Evolutionary conservation across 23 tunicate genomes (phyloP).

Genomic region (Ciona savignyi): DNA sequence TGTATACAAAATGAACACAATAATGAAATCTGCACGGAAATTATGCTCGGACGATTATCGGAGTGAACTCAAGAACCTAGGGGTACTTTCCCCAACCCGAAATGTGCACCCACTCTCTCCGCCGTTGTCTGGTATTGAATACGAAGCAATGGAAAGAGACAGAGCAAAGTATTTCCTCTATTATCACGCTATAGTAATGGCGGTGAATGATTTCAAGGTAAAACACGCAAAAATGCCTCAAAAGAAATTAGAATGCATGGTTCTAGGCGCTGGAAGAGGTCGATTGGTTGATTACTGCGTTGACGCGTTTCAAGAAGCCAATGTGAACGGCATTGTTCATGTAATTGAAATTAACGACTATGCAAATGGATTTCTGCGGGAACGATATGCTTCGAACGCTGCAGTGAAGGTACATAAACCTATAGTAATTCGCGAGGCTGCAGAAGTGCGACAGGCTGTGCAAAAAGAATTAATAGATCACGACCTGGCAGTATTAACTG

Average conservation of each 20-base stretch:
- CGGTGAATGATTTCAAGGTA: constrained; percentile 14
- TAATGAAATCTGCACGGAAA: constrained; percentile 18
- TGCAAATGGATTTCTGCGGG: constrained; percentile 23
- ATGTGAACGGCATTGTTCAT: constrained; percentile 26
- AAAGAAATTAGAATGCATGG: constrained; percentile 8
- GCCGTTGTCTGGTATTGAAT: constrained; percentile 51
- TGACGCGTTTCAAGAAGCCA: constrained; percentile 26
- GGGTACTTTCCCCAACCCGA: constrained; percentile 58
- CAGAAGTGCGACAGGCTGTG: constrained; percentile 20
- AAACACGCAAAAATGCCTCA: neutral
- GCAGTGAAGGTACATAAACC: constrained; percentile 29
- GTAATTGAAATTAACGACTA: constrained; percentile 45
- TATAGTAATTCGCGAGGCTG: constrained; percentile 24
- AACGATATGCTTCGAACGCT: constrained; percentile 10
- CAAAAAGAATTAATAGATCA: neutral
- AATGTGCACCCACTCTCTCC: constrained; percentile 65
- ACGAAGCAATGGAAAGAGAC: constrained; percentile 77
- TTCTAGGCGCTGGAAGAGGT: constrained; percentile 80
- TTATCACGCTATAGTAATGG: constrained; percentile 49
- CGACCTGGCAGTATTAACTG: neutral
- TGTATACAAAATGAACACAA: too few relatives aligned
- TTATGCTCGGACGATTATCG: constrained; percentile 31
- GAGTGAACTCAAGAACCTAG: constrained; percentile 13
- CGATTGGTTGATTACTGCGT: constrained; percentile 67
- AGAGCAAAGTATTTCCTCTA: constrained; percentile 72